Evolutionary conservation across 2,797 vertebrate species (phyloP).

Genomic region (Bradypodion pumilum): DNA sequence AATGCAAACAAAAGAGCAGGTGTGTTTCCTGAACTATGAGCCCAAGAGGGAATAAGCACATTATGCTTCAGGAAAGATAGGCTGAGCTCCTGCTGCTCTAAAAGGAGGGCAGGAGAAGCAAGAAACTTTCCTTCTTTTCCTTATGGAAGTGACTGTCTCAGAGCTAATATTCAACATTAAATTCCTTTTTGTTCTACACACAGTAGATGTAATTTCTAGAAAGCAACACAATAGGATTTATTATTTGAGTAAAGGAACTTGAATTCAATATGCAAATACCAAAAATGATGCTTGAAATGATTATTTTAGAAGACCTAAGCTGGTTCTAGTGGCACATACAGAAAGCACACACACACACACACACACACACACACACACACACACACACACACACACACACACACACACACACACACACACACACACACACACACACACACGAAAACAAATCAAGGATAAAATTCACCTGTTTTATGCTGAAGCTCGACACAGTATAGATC

Average conservation of each 20-base stretch:
- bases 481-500: constrained; percentile 98
- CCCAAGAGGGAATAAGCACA: neutral
- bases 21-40: neutral
- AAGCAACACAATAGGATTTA: neutral
- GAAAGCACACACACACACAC: neutral
- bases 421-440: neutral
- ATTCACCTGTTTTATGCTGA: constrained; percentile 97
- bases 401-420: too few species aligned
- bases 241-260: neutral
- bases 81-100: neutral
- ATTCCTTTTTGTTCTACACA: neutral
- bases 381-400: neutral
- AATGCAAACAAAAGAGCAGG: neutral
- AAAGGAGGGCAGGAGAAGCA: too few species aligned
- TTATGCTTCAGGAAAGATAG: neutral
- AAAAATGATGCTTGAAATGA: neutral
- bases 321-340: neutral
- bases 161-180: neutral
- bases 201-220: neutral
- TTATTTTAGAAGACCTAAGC: neutral
- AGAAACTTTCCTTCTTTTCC: neutral
- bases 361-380: neutral
- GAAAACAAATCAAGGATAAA: neutral
- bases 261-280: neutral
- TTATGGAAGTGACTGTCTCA: neutral